Conservation (phyloP, 2,797 vertebrate genomes). For the Eulemur albifrons region DNA sequence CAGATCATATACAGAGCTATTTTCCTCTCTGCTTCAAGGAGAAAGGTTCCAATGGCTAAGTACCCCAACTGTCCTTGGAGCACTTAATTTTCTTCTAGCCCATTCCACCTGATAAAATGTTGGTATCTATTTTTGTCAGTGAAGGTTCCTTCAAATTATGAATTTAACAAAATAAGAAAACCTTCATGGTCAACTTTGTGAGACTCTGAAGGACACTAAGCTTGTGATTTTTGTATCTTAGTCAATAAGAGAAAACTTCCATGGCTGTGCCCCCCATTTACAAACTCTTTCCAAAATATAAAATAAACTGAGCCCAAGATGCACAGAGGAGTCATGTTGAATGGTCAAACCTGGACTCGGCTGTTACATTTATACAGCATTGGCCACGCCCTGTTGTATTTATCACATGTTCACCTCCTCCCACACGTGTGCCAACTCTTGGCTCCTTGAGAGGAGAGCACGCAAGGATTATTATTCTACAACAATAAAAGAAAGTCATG, state of each 20-base stretch:
- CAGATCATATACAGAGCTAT: background rate
- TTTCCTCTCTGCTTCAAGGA: background rate
- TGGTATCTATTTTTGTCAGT: conserved; percentile 27
- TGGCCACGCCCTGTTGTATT: rapidly evolving
- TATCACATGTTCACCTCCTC: background rate
- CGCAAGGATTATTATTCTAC: no score
- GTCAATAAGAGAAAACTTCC: background rate
- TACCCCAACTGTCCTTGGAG: background rate
- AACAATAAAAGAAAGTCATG: background rate
- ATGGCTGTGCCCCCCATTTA: background rate
- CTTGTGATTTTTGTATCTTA: background rate
- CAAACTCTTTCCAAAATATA: background rate
- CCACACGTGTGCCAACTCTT: background rate
- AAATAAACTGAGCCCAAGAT: background rate
- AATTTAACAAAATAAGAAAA: conserved; percentile 37
- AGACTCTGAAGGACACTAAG: background rate
- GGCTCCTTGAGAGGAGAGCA: background rate
- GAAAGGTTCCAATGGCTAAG: background rate
- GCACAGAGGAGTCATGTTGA: background rate
- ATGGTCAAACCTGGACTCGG: background rate
- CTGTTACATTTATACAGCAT: rapidly evolving
- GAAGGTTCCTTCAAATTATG: conserved; percentile 25
- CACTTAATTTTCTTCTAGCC: background rate
- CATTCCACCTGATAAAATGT: background rate
- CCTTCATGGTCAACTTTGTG: background rate